Percentiles rank a stretch among this genome's conserved stretches.
These are phyloP conservation scores for Lasius platythorax DNA, from an alignment of 2,888 invertebrate species.

Conservation along the genomic window DNA sequence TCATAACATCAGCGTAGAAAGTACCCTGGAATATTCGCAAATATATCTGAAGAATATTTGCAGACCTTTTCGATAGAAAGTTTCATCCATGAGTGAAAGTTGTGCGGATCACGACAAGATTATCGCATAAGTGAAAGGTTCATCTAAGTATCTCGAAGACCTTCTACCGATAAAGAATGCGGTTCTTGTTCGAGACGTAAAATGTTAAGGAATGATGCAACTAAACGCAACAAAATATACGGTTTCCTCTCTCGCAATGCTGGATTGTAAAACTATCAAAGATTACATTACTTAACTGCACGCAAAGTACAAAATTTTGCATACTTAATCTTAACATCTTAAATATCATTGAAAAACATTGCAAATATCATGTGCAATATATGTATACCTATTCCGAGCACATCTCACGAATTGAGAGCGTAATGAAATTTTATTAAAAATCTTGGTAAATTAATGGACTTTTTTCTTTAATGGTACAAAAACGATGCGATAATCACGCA, in stretches of 20 bases:
- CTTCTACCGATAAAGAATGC: background rate
- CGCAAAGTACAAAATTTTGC: background rate
- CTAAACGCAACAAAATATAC: background rate
- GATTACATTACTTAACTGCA: background rate
- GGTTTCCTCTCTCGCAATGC: background rate
- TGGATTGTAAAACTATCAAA: background rate
- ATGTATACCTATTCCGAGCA: background rate
- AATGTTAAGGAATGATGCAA: conserved; percentile 6
- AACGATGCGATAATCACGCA: conserved; percentile 9
- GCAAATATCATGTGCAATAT: background rate
- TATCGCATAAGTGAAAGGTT: conserved; percentile 34
- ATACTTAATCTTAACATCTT: background rate
- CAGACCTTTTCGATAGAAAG: background rate
- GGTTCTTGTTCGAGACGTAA: conserved; percentile 9
- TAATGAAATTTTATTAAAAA: background rate
- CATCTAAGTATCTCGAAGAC: conserved; percentile 6
- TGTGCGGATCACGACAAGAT: background rate
- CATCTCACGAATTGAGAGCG: background rate
- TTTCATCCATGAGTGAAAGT: conserved; percentile 18
- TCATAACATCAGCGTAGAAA: background rate
- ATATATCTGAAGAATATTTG: background rate
- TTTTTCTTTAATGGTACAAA: background rate
- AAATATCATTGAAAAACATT: background rate
- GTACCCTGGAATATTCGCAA: background rate
- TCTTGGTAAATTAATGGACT: background rate